Evolutionary conservation across 1,140 invertebrate genomes (phyloP).

Genomic region (Drosophila murphyi): DNA sequence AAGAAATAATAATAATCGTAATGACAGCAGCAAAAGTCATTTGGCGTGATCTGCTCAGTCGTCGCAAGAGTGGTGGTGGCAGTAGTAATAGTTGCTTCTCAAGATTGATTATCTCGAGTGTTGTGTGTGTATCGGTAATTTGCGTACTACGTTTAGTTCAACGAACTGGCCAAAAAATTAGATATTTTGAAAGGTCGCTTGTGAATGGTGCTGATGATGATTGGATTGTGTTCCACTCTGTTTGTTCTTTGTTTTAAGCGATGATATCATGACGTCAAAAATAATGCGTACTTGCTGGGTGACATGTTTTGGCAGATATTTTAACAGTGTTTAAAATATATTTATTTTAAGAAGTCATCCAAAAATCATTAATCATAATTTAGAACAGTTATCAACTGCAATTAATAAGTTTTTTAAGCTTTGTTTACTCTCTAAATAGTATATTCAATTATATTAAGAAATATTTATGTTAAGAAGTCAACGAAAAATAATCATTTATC

Average conservation of each 20-base stretch:
- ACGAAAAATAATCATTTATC: no score
- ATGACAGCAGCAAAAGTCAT: conserved; percentile 51
- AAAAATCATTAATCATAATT: no score
- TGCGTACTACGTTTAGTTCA: conserved; percentile 74
- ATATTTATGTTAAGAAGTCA: no score
- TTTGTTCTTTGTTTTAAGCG: conserved; percentile 47
- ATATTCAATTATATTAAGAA: no score
- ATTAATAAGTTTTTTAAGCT: neutral
- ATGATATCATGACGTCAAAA: conserved; percentile 36
- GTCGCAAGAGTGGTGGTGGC: neutral
- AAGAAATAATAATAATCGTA: conserved; percentile 45
- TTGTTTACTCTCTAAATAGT: no score
- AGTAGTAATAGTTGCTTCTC: conserved; percentile 53
- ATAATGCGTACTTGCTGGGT: conserved; percentile 14
- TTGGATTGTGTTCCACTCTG: conserved; percentile 43
- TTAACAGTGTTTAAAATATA: no score
- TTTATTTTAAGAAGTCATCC: neutral
- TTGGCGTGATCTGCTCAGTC: conserved; percentile 18
- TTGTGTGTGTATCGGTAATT: conserved; percentile 75
- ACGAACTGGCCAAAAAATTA: conserved; percentile 56
- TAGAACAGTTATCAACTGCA: neutral
- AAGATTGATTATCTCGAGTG: conserved; percentile 59
- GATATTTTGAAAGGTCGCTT: conserved; percentile 60
- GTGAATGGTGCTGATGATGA: conserved; percentile 34
- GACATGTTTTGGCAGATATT: neutral